Percentiles rank a stretch among this genome's conserved stretches.
These are phyloP conservation scores for Rhagophthalmus giganteus DNA, from an alignment of 2,888 invertebrate genomes.

Conservation along the genomic window DNA sequence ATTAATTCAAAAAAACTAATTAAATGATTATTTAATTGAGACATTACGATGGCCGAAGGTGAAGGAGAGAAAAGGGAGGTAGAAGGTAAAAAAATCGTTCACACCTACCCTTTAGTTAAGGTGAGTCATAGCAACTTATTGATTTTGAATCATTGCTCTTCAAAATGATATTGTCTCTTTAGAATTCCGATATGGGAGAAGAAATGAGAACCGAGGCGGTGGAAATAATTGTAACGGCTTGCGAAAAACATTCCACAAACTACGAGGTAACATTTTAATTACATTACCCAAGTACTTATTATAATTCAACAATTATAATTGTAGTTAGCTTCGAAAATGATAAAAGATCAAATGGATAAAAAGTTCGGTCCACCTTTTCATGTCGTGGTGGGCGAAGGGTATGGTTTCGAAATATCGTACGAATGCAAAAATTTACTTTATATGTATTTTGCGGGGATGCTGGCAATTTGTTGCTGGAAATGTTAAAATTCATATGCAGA, in stretches of 20 bases:
- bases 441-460: constrained; percentile 89
- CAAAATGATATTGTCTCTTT: constrained; percentile 39
- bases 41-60: constrained; percentile 19
- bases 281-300: too few relatives aligned
- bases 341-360: constrained; percentile 94
- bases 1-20: constrained; percentile 1
- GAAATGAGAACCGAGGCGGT: constrained; percentile 90
- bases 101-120: constrained; percentile 81
- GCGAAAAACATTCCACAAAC: constrained; percentile 86
- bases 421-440: constrained; percentile 86
- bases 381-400: constrained; percentile 94
- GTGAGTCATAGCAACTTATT: constrained; percentile 58
- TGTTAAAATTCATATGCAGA: constrained; percentile 62
- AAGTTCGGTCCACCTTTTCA: constrained; percentile 95
- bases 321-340: constrained; percentile 85
- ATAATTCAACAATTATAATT: too few relatives aligned
- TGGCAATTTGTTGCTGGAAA: constrained; percentile 88
- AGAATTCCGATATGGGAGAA: constrained; percentile 92
- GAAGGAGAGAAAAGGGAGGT: constrained; percentile 47
- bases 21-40: neutral
- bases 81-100: constrained; percentile 69
- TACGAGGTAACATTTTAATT: constrained; percentile 78
- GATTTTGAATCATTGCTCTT: constrained; percentile 15
- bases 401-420: constrained; percentile 90
- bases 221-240: constrained; percentile 89